A percentile compares a stretch with the other conserved stretches of the same genome.
phyloP scores from a whole-genome alignment of 1,140 invertebrate genomes.

The Elymnias hypermnestra region DNA sequence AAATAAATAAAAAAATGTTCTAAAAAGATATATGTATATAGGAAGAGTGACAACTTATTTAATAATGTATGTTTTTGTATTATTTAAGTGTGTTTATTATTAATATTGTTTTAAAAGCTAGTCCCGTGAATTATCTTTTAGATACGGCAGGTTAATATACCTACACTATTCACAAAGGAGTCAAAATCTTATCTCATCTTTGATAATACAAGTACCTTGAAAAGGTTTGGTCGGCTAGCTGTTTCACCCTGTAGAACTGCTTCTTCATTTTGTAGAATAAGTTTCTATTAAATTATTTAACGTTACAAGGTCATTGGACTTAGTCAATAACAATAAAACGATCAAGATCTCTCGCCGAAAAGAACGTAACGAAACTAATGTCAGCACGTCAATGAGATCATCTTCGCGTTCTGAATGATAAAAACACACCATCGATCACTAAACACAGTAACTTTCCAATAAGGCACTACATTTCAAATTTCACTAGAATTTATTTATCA shows the following conservation, averaged over 20 bases:
- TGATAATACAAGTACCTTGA: slow-evolving; percentile 81
- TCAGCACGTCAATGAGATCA: slow-evolving; percentile 74
- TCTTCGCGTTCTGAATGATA: slow-evolving; percentile 47
- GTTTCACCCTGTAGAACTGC: slow-evolving; percentile 91
- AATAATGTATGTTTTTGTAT: no score
- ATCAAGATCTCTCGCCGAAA: slow-evolving; percentile 64
- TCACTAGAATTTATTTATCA: slow-evolving; percentile 21
- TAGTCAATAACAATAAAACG: slow-evolving; percentile 68
- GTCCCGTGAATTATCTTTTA: not conserved
- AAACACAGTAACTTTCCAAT: slow-evolving; percentile 35
- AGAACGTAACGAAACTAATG: slow-evolving; percentile 62
- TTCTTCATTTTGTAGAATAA: slow-evolving; percentile 82
- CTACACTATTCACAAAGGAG: slow-evolving; percentile 24
- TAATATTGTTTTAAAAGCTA: not conserved
- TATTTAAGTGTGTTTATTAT: no score
- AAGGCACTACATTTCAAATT: slow-evolving; percentile 67
- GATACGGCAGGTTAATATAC: slow-evolving; percentile 1
- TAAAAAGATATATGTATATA: no score
- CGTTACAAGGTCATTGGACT: slow-evolving; percentile 70
- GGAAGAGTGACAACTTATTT: no score
- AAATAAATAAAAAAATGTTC: no score
- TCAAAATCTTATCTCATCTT: slow-evolving; percentile 58
- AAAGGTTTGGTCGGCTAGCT: slow-evolving; percentile 92
- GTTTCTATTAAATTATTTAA: slow-evolving; percentile 42
- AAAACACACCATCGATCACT: slow-evolving; percentile 29